A percentile compares a stretch with the other conserved stretches of the same genome.
phyloP scores from a whole-genome alignment of 2,888 invertebrate species.

The Tipula vernalis region DNA sequence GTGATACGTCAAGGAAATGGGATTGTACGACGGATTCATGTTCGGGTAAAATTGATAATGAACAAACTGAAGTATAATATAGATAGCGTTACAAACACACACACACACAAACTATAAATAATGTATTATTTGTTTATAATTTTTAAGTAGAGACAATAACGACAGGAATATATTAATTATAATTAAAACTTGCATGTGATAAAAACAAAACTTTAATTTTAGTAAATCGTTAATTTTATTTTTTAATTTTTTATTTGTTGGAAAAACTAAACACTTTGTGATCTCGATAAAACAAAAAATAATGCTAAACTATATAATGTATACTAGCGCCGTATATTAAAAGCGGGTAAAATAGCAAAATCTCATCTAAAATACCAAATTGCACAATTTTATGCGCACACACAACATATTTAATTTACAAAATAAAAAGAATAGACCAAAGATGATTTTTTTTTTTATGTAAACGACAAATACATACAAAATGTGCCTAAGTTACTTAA shows the following conservation, averaged over 20 bases:
- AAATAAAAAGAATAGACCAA: background rate
- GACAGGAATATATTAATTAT: background rate
- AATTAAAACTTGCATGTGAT: background rate
- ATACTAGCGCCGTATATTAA: no score
- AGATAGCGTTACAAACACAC: background rate
- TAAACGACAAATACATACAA: background rate
- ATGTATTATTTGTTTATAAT: conserved; percentile 4
- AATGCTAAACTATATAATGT: no score
- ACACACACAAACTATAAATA: background rate
- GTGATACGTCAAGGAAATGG: conserved; percentile 31
- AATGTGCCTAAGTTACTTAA: background rate
- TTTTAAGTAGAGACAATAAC: background rate
- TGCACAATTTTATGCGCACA: background rate
- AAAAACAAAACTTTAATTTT: background rate
- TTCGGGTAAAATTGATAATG: conserved; percentile 19
- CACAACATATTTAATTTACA: background rate
- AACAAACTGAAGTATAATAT: conserved; percentile 30
- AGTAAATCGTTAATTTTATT: background rate
- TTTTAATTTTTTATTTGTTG: background rate
- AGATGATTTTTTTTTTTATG: background rate
- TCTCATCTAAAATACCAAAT: background rate
- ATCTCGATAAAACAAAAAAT: background rate
- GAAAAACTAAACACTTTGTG: background rate
- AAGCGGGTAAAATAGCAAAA: no score
- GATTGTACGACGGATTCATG: conserved; percentile 21